A percentile compares a stretch with the other conserved stretches of the same genome.
Evolutionary conservation across 2,797 vertebrate species (phyloP).

Genomic region (Epinephelus awoara): DNA sequence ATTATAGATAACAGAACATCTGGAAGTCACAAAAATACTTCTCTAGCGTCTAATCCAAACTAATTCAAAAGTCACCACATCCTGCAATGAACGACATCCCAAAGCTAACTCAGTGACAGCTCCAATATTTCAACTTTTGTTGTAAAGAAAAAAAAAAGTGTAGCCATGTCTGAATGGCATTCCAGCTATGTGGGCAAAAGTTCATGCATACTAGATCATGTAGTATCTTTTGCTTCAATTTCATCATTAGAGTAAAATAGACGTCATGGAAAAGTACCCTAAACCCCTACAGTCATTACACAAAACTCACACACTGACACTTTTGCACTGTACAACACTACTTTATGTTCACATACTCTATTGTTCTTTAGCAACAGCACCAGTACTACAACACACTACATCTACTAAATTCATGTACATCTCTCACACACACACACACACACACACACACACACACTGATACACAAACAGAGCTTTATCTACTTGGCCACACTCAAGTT

Average conservation of each 20-base stretch:
- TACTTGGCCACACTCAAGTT: conserved; percentile 59
- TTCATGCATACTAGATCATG: conserved; percentile 39
- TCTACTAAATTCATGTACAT: conserved; percentile 13
- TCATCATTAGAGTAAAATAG: conserved; percentile 28
- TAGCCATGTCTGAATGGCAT: conserved; percentile 50
- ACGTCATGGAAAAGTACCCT: conserved; percentile 35
- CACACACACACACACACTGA: conserved; percentile 20
- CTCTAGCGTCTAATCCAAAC: conserved; percentile 76
- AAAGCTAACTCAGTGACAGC: conserved; percentile 71
- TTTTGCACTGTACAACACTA: conserved; percentile 8
- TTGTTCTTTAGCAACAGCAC: conserved; percentile 5
- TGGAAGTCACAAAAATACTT: conserved; percentile 84
- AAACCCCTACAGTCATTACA: conserved; percentile 2
- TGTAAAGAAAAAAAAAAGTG: conserved; percentile 33
- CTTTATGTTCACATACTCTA: conserved; percentile 10
- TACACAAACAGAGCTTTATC: conserved; percentile 23
- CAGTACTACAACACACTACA: conserved; percentile 23
- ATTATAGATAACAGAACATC: conserved; percentile 85
- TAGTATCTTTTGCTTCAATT: conserved; percentile 39
- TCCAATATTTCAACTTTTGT: conserved; percentile 61
- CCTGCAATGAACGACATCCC: conserved; percentile 73
- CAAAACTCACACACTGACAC: conserved; percentile 13
- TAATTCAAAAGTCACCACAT: conserved; percentile 80
- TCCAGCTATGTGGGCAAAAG: conserved; percentile 57
- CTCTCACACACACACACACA: conserved; percentile 21